Conservation (phyloP, 2,888 invertebrate genomes). For the Hemistola chrysoprasaria region DNA sequence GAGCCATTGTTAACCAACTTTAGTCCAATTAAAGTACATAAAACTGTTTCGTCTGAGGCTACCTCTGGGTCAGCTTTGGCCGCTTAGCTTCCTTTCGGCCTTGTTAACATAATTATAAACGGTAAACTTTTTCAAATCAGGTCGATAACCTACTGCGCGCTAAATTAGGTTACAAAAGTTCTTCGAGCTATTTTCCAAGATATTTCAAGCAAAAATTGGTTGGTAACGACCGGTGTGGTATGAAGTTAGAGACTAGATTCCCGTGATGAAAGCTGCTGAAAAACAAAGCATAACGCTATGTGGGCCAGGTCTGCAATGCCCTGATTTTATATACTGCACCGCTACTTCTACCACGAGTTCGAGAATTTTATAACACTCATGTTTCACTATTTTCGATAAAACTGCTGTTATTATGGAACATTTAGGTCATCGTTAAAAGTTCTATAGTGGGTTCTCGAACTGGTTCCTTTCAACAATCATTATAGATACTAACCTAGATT, state of each 20-base stretch:
- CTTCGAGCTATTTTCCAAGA: constrained; percentile 18
- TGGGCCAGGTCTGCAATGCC: constrained; percentile 73
- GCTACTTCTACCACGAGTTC: constrained; percentile 38
- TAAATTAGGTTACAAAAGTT: constrained; percentile 17
- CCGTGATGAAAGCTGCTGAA: constrained; percentile 42
- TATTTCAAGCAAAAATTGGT: constrained; percentile 34
- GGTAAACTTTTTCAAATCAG: neutral
- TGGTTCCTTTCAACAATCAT: too few relatives aligned
- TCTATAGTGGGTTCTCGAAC: too few relatives aligned
- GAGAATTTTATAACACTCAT: constrained; percentile 17
- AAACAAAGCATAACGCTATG: constrained; percentile 52
- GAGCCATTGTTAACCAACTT: constrained; percentile 28
- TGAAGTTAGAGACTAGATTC: constrained; percentile 46
- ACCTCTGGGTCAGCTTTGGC: constrained; percentile 25
- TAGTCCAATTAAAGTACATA: constrained; percentile 30
- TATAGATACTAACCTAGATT: too few relatives aligned
- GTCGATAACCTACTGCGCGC: constrained; percentile 11
- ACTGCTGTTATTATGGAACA: neutral
- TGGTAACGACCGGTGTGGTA: constrained; percentile 28
- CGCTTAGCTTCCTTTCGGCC: constrained; percentile 16
- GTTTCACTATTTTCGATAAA: neutral
- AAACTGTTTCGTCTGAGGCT: constrained; percentile 23
- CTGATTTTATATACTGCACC: constrained; percentile 61
- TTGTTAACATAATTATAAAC: constrained; percentile 1
- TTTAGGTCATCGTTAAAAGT: too few relatives aligned